These are phyloP conservation scores for Phortica magna DNA, from an alignment of 2,888 invertebrate species.

Conservation along the genomic window DNA sequence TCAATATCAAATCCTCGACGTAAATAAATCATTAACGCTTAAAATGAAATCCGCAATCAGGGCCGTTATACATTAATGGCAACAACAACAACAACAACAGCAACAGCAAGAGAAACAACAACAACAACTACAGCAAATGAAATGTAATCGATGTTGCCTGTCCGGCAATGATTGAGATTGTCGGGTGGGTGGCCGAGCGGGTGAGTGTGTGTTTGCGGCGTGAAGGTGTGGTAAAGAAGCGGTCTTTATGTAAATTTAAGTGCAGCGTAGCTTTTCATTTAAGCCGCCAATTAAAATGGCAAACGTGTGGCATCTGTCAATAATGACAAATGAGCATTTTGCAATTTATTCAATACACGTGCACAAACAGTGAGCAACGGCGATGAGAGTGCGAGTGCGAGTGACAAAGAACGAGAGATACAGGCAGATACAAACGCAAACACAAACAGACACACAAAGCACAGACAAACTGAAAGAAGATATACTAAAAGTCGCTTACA, in stretches of 20 bases:
- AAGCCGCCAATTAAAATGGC: constrained; percentile 72
- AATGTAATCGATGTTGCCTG: not conserved
- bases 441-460: constrained; percentile 17
- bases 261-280: constrained; percentile 58
- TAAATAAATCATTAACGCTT: constrained; percentile 70
- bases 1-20: constrained; percentile 61
- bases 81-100: not conserved
- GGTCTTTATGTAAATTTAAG: constrained; percentile 2
- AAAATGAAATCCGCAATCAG: constrained; percentile 63
- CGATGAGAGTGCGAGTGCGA: too few species aligned
- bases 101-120: constrained; percentile 1
- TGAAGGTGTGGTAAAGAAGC: not conserved
- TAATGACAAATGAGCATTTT: constrained; percentile 71
- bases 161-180: not conserved
- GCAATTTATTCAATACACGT: constrained; percentile 49
- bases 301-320: constrained; percentile 69
- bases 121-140: constrained; percentile 22
- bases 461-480: too few species aligned
- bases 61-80: constrained; percentile 25
- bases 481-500: too few species aligned
- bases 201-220: constrained; percentile 43
- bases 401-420: not conserved
- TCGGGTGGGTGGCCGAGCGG: constrained; percentile 15
- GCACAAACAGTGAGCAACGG: not conserved
- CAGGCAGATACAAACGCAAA: too few species aligned